A percentile compares a stretch with the other conserved stretches of the same genome.
Evolutionary conservation across 1,140 invertebrate genomes (phyloP).

Genomic region (Notospermus geniculatus): DNA sequence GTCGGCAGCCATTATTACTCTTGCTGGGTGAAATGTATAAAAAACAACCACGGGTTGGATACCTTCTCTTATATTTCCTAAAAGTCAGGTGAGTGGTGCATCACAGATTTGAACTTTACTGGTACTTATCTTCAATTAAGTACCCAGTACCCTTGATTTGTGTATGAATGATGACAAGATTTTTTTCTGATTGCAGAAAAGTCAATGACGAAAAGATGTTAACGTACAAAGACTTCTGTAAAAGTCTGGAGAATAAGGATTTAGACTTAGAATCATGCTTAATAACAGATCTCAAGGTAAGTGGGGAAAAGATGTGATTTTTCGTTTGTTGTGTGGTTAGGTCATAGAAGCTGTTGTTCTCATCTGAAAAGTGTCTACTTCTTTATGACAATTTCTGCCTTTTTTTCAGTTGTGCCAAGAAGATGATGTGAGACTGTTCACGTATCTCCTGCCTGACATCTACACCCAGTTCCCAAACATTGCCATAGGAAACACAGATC

Average conservation of each 20-base stretch:
- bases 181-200: constrained; percentile 51
- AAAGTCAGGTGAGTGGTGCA: constrained; percentile 65
- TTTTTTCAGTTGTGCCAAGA: constrained; percentile 73
- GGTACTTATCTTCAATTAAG: not conserved
- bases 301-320: no score
- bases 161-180: not conserved
- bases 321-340: constrained; percentile 21
- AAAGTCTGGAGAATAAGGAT: constrained; percentile 67
- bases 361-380: no score
- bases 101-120: not conserved
- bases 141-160: not conserved
- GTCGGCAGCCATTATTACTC: constrained; percentile 70
- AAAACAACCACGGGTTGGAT: constrained; percentile 73
- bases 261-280: constrained; percentile 75
- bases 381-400: constrained; percentile 52
- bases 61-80: constrained; percentile 81
- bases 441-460: constrained; percentile 86
- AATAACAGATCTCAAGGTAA: constrained; percentile 74
- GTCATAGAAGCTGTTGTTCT: no score
- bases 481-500: constrained; percentile 78
- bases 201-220: constrained; percentile 75
- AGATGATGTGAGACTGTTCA: constrained; percentile 80
- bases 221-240: constrained; percentile 81
- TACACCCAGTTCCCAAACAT: constrained; percentile 87
- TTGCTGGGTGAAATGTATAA: constrained; percentile 73